Evolutionary conservation across 1,140 invertebrate genomes (phyloP).

Genomic region (Scaptomyza montana): DNA sequence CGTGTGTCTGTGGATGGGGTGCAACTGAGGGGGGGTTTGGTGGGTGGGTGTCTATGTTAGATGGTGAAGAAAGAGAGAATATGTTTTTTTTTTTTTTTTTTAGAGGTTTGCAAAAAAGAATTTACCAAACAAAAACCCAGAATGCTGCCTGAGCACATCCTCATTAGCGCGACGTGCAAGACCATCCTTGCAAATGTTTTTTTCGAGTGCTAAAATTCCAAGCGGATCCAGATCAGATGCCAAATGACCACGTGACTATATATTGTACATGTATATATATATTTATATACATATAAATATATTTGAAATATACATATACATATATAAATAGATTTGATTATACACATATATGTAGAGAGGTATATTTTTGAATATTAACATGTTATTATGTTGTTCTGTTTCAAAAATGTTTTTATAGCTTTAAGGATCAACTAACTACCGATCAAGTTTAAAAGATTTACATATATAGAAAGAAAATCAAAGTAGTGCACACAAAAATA

Average conservation of each 20-base stretch:
- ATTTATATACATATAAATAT: conserved; percentile 49
- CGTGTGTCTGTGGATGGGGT: conserved; percentile 25
- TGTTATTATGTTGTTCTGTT: conserved; percentile 26
- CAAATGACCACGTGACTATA: conserved; percentile 96
- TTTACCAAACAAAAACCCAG: conserved; percentile 84
- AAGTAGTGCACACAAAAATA: conserved; percentile 43
- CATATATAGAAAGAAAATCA: conserved; percentile 14
- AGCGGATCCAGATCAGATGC: conserved; percentile 97
- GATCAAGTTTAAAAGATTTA: conserved; percentile 12
- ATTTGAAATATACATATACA: conserved; percentile 2
- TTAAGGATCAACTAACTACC: conserved; percentile 22
- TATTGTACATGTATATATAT: conserved; percentile 57
- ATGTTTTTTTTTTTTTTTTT: conserved; percentile 21
- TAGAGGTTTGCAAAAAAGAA: conserved; percentile 71
- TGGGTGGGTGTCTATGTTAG: conserved; percentile 26
- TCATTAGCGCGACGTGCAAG: conserved; percentile 86
- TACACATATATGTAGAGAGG: conserved; percentile 24
- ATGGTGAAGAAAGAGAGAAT: conserved; percentile 20
- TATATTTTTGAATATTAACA: conserved; percentile 23
- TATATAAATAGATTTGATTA: conserved; percentile 29
- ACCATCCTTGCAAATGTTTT: conserved; percentile 83
- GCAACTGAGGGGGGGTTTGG: conserved; percentile 23
- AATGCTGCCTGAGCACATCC: conserved; percentile 83
- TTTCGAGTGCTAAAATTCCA: conserved; percentile 86
- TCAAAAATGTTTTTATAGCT: background rate